These are phyloP conservation scores for Hypena proboscidalis DNA, from an alignment of 2,888 invertebrate species.

Conservation along the genomic window DNA sequence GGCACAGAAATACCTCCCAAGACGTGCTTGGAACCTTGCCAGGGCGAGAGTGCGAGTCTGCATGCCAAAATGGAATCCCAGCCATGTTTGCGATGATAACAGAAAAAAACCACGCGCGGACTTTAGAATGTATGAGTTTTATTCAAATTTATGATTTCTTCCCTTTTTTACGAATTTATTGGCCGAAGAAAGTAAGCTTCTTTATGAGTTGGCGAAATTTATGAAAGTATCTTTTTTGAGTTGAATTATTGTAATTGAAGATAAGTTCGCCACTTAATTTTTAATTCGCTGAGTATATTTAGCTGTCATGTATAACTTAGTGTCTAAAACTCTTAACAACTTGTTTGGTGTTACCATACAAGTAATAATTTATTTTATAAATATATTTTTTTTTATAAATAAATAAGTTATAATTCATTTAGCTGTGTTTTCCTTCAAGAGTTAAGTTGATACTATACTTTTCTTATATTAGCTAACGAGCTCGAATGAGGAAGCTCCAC, in stretches of 20 bases:
- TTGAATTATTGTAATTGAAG: slow-evolving; percentile 1
- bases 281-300: not conserved
- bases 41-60: slow-evolving; percentile 56
- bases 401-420: too few relatives aligned
- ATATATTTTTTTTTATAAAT: too few relatives aligned
- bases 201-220: slow-evolving; percentile 6
- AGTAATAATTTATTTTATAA: too few relatives aligned
- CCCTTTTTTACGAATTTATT: slow-evolving; percentile 15
- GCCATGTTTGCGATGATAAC: slow-evolving; percentile 54
- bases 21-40: slow-evolving; percentile 59
- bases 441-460: too few relatives aligned
- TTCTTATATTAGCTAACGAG: too few relatives aligned
- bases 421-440: too few relatives aligned
- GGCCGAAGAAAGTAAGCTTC: slow-evolving; percentile 11
- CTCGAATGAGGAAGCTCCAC: too few relatives aligned
- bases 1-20: slow-evolving; percentile 47
- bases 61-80: slow-evolving; percentile 64
- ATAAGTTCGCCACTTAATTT: not conserved
- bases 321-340: not conserved
- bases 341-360: not conserved
- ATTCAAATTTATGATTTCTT: slow-evolving; percentile 36
- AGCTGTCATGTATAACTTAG: slow-evolving; percentile 1
- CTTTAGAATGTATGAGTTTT: slow-evolving; percentile 47
- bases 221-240: not conserved
- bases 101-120: slow-evolving; percentile 45